Conservation (phyloP, 1,140 invertebrate species). For the Bombus polaris region DNA sequence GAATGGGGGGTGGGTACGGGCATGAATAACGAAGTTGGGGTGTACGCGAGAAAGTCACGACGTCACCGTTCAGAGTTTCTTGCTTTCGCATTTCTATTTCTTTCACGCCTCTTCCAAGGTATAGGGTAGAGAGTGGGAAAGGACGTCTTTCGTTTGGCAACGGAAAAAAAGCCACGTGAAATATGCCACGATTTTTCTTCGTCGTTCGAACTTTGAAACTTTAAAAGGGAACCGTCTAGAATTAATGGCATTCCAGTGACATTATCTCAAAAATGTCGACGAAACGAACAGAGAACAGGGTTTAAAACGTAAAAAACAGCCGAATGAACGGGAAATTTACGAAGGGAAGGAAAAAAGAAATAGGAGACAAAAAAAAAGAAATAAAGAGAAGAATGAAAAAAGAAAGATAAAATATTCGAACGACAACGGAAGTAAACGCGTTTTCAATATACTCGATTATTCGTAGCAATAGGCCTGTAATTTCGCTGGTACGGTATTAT, state of each 20-base stretch:
- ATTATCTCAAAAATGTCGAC: not conserved
- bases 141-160: conserved; percentile 21
- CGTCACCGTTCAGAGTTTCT: conserved; percentile 39
- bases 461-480: conserved; percentile 49
- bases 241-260: conserved; percentile 25
- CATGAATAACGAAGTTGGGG: conserved; percentile 43
- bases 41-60: conserved; percentile 39
- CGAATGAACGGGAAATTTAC: not conserved
- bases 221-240: conserved; percentile 2
- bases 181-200: conserved; percentile 30
- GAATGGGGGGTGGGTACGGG: conserved; percentile 7
- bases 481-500: conserved; percentile 52
- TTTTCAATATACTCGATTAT: conserved; percentile 65
- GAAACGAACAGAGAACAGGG: not conserved
- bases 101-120: not conserved
- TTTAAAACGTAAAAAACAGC: not conserved
- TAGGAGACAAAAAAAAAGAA: not conserved
- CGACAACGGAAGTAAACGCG: conserved; percentile 45
- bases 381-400: no score
- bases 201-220: conserved; percentile 4
- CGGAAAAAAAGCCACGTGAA: not conserved
- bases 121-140: not conserved
- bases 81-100: conserved; percentile 35
- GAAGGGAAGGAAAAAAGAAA: no score
- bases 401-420: not conserved